Percentiles rank a stretch among this genome's conserved stretches.
phyloP scores from a whole-genome alignment of 1,140 invertebrate species.

The Pseudomyrmex sp. region DNA sequence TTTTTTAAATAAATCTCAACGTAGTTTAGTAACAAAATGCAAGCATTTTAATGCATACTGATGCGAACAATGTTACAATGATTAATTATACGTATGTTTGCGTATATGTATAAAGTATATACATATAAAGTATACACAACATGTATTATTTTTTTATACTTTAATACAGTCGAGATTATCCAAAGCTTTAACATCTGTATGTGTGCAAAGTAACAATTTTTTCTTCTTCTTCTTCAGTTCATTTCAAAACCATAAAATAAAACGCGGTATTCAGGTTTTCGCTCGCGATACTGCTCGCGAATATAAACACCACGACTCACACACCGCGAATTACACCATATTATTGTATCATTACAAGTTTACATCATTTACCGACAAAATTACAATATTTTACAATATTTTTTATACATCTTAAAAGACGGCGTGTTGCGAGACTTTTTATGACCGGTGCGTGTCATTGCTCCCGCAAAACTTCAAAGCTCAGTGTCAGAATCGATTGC shows the following conservation, averaged over 20 bases:
- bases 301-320: conserved; percentile 31
- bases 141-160: background rate
- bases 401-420: too few relatives aligned
- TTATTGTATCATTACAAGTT: too few relatives aligned
- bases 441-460: too few relatives aligned
- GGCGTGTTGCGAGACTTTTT: too few relatives aligned
- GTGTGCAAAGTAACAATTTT: background rate
- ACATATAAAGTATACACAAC: background rate
- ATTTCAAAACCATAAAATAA: background rate
- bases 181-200: background rate
- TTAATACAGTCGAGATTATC: background rate
- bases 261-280: background rate
- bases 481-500: too few relatives aligned
- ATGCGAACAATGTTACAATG: conserved; percentile 28
- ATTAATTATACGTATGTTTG: background rate
- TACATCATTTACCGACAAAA: too few relatives aligned
- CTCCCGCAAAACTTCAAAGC: too few relatives aligned
- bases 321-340: too few relatives aligned
- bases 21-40: conserved; percentile 27
- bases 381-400: too few relatives aligned
- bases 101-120: background rate
- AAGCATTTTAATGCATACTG: conserved; percentile 25
- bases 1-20: conserved; percentile 47
- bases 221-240: background rate
- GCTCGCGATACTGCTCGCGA: background rate